Evolutionary conservation across 2,797 vertebrate species (phyloP).

Genomic region (Pristis pectinata): DNA sequence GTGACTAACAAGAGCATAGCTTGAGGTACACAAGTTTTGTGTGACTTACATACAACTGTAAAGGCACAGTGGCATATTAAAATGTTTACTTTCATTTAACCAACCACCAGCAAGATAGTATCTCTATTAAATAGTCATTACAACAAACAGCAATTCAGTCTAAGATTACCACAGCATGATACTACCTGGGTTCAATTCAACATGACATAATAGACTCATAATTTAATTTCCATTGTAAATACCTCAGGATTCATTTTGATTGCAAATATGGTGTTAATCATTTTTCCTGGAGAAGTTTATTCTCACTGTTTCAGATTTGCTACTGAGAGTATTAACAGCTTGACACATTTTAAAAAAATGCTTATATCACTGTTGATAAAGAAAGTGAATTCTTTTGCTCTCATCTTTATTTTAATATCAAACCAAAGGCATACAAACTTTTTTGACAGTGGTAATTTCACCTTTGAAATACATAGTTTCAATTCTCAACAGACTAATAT

Average conservation of each 20-base stretch:
- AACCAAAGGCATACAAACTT: background rate
- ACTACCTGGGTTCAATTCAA: background rate
- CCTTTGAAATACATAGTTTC: background rate
- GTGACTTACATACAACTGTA: background rate
- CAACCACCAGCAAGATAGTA: background rate
- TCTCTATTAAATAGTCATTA: slow-evolving; percentile 2
- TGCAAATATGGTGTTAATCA: background rate
- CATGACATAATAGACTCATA: background rate
- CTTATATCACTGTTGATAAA: background rate
- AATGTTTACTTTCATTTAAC: background rate
- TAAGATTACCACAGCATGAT: background rate
- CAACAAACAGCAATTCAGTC: background rate
- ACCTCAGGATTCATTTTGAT: background rate
- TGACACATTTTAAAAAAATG: background rate
- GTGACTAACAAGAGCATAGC: background rate
- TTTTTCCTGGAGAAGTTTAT: background rate
- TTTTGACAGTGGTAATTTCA: background rate
- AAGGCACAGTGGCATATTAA: background rate
- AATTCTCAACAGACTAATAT: background rate
- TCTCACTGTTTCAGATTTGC: background rate
- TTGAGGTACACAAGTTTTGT: background rate
- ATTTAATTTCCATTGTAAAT: background rate
- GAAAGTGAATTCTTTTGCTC: too few relatives aligned
- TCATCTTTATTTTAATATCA: background rate
- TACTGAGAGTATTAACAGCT: background rate